These are phyloP conservation scores for Machimus rusticus DNA, from an alignment of 2,888 invertebrate species.

Conservation along the genomic window DNA sequence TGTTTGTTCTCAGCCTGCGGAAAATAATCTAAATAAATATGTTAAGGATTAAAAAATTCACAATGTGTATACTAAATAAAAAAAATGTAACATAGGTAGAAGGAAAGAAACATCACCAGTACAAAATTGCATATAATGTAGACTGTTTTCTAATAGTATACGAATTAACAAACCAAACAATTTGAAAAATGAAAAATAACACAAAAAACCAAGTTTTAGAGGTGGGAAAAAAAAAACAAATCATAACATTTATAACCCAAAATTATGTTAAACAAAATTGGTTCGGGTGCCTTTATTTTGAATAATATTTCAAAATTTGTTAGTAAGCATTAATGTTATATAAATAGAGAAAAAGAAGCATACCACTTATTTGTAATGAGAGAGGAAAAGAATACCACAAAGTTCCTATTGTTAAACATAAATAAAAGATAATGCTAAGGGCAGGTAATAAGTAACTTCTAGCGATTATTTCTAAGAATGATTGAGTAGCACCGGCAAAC, in stretches of 20 bases:
- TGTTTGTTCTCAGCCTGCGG: neutral
- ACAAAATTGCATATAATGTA: constrained; percentile 26
- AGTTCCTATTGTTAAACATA: constrained; percentile 31
- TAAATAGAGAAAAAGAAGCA: neutral
- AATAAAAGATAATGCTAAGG: constrained; percentile 1
- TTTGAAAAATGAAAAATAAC: neutral
- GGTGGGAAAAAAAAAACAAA: neutral
- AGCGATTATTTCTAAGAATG: neutral
- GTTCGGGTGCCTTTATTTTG: constrained; percentile 39
- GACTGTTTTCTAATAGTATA: constrained; percentile 32
- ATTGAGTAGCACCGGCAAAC: neutral
- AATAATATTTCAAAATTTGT: constrained; percentile 34
- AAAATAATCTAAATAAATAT: neutral
- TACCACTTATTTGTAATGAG: neutral
- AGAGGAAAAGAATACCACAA: neutral
- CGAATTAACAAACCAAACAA: neutral
- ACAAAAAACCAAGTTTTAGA: neutral
- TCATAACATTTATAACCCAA: constrained; percentile 1
- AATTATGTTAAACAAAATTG: constrained; percentile 22
- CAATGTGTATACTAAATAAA: neutral
- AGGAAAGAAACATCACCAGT: constrained; percentile 11
- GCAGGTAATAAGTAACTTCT: neutral
- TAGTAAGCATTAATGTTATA: constrained; percentile 25
- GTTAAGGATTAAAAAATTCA: neutral
- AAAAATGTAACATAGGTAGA: neutral